These are phyloP conservation scores for Erebia aethiops DNA, from an alignment of 2,888 invertebrate genomes.

Conservation along the genomic window DNA sequence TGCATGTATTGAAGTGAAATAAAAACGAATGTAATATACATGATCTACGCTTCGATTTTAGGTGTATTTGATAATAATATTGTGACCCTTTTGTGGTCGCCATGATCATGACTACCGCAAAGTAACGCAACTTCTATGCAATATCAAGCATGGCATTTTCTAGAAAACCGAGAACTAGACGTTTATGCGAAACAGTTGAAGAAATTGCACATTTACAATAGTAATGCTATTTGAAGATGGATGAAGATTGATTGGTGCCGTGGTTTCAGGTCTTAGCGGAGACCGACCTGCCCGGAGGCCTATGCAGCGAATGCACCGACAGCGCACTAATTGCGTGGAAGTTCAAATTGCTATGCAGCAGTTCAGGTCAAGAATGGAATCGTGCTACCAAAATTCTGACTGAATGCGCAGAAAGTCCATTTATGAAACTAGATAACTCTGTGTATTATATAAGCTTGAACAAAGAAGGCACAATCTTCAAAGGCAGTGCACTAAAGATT, in stretches of 20 bases:
- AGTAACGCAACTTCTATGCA: no score
- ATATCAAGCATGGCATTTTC: no score
- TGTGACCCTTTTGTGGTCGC: no score
- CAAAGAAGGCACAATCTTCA: slow-evolving; percentile 45
- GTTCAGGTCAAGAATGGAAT: slow-evolving; percentile 59
- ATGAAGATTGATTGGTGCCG: slow-evolving; percentile 67
- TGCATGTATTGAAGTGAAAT: no score
- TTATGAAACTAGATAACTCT: slow-evolving; percentile 45
- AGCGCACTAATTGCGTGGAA: slow-evolving; percentile 53
- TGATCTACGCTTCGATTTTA: no score
- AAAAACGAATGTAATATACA: no score
- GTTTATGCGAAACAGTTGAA: neutral
- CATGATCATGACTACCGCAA: no score
- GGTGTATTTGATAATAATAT: no score
- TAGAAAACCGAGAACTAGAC: neutral
- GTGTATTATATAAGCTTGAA: slow-evolving; percentile 55
- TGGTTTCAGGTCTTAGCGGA: slow-evolving; percentile 74
- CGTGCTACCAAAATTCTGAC: slow-evolving; percentile 48
- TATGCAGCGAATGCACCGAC: slow-evolving; percentile 61
- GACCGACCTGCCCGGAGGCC: slow-evolving; percentile 56
- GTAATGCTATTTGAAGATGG: slow-evolving; percentile 35
- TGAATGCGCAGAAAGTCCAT: slow-evolving; percentile 39
- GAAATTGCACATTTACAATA: neutral
- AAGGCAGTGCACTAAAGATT: slow-evolving; percentile 44
- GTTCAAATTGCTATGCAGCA: slow-evolving; percentile 57